Conservation (phyloP, 2,113 vertebrate genomes). For the Chunga burmeisteri region DNA sequence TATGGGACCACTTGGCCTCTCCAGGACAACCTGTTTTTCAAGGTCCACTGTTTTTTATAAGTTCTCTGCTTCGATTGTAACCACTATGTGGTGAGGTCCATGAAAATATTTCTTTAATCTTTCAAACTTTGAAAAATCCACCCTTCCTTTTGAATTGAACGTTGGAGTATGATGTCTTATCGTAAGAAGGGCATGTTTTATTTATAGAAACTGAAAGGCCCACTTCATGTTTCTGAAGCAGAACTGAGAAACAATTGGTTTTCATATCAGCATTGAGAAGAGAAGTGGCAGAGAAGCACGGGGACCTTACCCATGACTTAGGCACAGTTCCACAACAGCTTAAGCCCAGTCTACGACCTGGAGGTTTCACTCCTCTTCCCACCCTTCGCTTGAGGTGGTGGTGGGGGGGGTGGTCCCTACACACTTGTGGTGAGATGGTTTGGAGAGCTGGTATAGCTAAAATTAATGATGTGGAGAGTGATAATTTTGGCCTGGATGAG, state of each 20-base stretch:
- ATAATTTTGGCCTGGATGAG: background rate
- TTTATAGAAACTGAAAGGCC: background rate
- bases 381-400: background rate
- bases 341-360: background rate
- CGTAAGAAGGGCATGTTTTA: background rate
- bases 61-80: background rate
- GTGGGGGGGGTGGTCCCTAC: background rate
- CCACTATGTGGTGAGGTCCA: background rate
- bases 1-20: background rate
- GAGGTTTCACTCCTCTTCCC: background rate
- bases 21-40: background rate
- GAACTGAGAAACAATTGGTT: background rate
- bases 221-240: constrained; percentile 17
- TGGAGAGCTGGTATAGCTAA: background rate
- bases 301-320: background rate
- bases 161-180: background rate
- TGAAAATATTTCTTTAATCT: background rate
- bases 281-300: background rate
- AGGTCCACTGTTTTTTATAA: background rate
- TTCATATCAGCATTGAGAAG: background rate
- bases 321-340: background rate
- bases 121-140: background rate
- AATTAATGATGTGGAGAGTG: background rate
- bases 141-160: background rate
- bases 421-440: background rate